Evolutionary conservation across 2,113 vertebrate genomes (phyloP).

Genomic region (Tychaedon coryphoeus): DNA sequence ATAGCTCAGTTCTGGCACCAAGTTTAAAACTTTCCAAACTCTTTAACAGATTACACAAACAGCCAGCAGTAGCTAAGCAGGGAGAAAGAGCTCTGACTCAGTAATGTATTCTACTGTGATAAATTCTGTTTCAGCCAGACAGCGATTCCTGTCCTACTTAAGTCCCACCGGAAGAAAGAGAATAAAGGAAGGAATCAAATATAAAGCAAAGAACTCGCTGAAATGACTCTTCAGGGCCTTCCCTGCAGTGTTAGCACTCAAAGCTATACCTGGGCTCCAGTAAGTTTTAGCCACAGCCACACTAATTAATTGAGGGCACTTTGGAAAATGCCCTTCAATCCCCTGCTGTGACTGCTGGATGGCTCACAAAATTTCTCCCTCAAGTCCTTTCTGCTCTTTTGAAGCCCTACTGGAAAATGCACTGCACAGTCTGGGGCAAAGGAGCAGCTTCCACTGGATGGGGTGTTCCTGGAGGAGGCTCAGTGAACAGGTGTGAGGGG

Average conservation of each 20-base stretch:
- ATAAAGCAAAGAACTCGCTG: not conserved
- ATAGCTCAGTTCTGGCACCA: not conserved
- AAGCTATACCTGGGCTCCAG: not conserved
- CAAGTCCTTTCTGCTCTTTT: not conserved
- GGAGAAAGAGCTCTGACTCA: not conserved
- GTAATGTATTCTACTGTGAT: constrained; percentile 38
- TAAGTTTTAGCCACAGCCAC: not conserved
- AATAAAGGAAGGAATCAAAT: constrained; percentile 31
- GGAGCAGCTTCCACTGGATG: not conserved
- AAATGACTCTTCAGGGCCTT: constrained; percentile 23
- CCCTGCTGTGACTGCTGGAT: not conserved
- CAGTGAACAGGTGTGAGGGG: not conserved
- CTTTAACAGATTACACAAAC: not conserved
- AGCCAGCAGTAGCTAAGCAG: not conserved
- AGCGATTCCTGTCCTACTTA: not conserved
- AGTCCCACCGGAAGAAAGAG: not conserved
- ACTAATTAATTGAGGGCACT: constrained; percentile 9
- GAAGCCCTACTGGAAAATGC: not conserved
- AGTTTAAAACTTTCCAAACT: constrained; percentile 11
- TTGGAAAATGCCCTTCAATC: constrained; percentile 33
- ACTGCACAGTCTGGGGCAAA: not conserved
- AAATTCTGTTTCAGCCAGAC: constrained; percentile 27
- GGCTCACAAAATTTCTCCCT: not conserved
- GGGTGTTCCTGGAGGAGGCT: not conserved
- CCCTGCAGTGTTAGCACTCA: constrained; percentile 2